These are phyloP conservation scores for Sympetrum striolatum DNA, from an alignment of 2,888 invertebrate species.

Conservation along the genomic window DNA sequence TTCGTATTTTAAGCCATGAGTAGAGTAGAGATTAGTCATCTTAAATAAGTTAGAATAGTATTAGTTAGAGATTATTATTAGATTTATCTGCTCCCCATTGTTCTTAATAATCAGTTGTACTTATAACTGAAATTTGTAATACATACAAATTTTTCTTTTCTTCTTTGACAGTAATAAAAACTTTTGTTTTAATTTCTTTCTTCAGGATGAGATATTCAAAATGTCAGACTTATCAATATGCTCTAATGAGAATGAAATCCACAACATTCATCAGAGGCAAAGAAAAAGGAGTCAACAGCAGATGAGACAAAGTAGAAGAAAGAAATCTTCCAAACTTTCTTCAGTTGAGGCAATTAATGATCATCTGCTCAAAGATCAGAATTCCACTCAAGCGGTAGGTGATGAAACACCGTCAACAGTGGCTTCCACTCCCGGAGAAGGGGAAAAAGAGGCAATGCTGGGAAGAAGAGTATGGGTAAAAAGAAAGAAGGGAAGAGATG, in stretches of 20 bases:
- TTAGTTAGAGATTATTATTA: no score
- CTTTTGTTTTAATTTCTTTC: not conserved
- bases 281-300: conserved; percentile 9
- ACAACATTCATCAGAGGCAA: not conserved
- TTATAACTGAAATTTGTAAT: no score
- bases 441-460: not conserved
- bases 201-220: conserved; percentile 28
- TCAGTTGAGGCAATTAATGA: not conserved
- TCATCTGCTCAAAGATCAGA: not conserved
- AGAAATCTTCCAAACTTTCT: not conserved
- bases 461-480: conserved; percentile 8
- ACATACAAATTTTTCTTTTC: no score
- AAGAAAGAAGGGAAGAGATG: not conserved
- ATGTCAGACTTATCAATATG: conserved; percentile 21
- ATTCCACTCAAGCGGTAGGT: not conserved
- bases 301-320: not conserved
- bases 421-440: conserved; percentile 9
- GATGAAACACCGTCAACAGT: conserved; percentile 29
- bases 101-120: no score
- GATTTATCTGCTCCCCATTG: no score
- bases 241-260: conserved; percentile 16
- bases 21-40: no score
- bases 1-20: no score
- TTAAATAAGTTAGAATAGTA: no score
- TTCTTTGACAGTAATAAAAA: not conserved